Evolutionary conservation across 2,888 invertebrate species (phyloP).

Genomic region (Oithona nana): DNA sequence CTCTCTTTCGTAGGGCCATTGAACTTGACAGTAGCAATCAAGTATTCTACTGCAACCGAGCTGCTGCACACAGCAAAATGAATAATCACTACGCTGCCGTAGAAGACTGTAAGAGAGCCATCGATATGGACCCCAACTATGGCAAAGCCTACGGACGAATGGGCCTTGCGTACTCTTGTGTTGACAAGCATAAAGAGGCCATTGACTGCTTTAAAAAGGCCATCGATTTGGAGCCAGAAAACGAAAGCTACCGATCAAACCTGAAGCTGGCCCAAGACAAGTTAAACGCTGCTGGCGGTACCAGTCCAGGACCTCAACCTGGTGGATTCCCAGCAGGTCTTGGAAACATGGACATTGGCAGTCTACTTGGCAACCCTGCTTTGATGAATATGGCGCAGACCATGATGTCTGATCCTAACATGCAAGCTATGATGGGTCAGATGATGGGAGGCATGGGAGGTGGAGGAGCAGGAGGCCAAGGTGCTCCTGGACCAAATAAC

Average conservation of each 20-base stretch:
- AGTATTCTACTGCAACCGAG: slow-evolving; percentile 90
- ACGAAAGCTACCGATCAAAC: slow-evolving; percentile 72
- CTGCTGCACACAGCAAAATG: slow-evolving; percentile 80
- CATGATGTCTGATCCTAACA: slow-evolving; percentile 62
- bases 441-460: slow-evolving; percentile 14
- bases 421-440: slow-evolving; percentile 42
- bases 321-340: slow-evolving; percentile 17
- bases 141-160: slow-evolving; percentile 39
- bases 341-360: slow-evolving; percentile 37
- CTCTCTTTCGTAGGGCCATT: slow-evolving; percentile 43
- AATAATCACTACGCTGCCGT: slow-evolving; percentile 65
- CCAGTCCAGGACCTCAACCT: slow-evolving; percentile 14
- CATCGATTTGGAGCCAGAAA: slow-evolving; percentile 71
- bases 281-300: slow-evolving; percentile 24
- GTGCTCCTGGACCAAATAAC: slow-evolving; percentile 23
- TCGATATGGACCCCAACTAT: slow-evolving; percentile 72
- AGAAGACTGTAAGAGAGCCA: slow-evolving; percentile 70
- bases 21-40: slow-evolving; percentile 67
- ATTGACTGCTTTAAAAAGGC: slow-evolving; percentile 69
- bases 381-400: slow-evolving; percentile 65
- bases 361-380: slow-evolving; percentile 56
- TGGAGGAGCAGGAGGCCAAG: slow-evolving; percentile 14
- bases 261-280: slow-evolving; percentile 59
- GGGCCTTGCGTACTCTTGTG: slow-evolving; percentile 57
- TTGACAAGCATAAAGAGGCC: slow-evolving; percentile 64